These are phyloP conservation scores for Trematomus bernacchii DNA, from an alignment of 2,797 vertebrate species.

Conservation along the genomic window DNA sequence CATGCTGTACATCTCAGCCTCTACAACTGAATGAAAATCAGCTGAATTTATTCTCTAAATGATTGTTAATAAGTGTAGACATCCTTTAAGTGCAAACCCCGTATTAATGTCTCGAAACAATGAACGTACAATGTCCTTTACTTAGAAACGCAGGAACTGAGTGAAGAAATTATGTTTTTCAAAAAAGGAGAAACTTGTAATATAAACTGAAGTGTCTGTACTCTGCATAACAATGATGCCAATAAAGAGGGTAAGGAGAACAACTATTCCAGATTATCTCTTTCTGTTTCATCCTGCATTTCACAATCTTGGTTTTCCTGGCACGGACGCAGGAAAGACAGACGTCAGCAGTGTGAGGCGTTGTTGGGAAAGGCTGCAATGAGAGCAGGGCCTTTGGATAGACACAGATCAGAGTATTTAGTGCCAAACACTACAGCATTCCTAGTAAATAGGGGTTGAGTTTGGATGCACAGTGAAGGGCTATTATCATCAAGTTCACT, in stretches of 20 bases:
- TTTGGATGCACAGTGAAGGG: slow-evolving; percentile 29
- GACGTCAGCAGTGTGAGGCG: slow-evolving; percentile 57
- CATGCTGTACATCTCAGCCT: slow-evolving; percentile 18
- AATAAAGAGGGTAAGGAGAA: slow-evolving; percentile 14
- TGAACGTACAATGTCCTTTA: too few species aligned
- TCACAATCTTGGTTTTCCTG: slow-evolving; percentile 72
- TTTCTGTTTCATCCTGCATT: slow-evolving; percentile 48
- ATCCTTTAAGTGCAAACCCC: too few species aligned
- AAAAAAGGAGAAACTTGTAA: too few species aligned
- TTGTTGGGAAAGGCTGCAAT: slow-evolving; percentile 51
- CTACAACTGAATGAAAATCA: slow-evolving; percentile 11
- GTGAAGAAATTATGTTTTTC: too few species aligned
- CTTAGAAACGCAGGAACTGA: too few species aligned
- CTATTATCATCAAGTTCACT: slow-evolving; percentile 28
- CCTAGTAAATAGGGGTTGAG: slow-evolving; percentile 5
- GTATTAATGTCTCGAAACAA: too few species aligned
- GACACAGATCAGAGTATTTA: slow-evolving; percentile 24
- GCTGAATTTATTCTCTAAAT: too few species aligned
- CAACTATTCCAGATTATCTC: slow-evolving; percentile 39
- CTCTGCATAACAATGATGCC: not conserved
- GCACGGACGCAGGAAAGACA: slow-evolving; percentile 66
- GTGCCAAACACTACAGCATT: slow-evolving; percentile 44
- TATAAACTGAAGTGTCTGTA: too few species aligned
- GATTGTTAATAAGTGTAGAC: too few species aligned
- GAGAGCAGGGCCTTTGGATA: slow-evolving; percentile 42